Evolutionary conservation across 2,888 invertebrate species (phyloP), one percentile per base, ranked within the genome.

Genomic region (Drosophila borborema): DNA sequence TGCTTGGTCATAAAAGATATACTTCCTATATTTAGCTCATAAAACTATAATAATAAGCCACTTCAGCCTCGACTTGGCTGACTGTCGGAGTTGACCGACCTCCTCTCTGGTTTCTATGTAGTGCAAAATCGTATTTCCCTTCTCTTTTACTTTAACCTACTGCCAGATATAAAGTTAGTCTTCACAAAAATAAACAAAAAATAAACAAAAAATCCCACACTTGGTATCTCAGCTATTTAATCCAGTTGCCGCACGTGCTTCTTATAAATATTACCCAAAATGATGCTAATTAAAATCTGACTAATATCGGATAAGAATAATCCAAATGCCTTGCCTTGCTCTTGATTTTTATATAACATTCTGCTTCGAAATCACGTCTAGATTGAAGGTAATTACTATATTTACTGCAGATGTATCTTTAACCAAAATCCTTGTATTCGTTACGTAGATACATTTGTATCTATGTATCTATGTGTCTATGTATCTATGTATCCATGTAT

Each of bases 1-100:
- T 38, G 38, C 1, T 8, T 20, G n/a, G 28, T 41, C 65, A 20
- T 60, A 74, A 64, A 64, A 56, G n/a, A 23, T 18, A 20, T 14
- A 64, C 64, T 74, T 74, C 74, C 74, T 75, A 61, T 59, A 20
- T 31, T 43, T 23, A 9, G 23, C 43, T 20, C 41, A 43, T 67
- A 43, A 67, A 67, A 49, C 48, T 34, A 36, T 20, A n/a, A 41
- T 20, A 20, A 31, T n/a, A 49, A 23, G 20, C 28, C 28, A 43
- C 20, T 23, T 31, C 23, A 58, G 56, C 68, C 56, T 68, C 41
- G 56, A 36, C 18, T 20, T 7, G 16, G 14, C 53, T 38, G 16
- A 53, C 14, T 9, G n/a, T n/a, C 14, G 38, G 23, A 14, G 68
- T 67, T 68, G 34, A 58, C 38, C 58, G 56, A 68, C 34, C 68